Base-by-base conservation (phyloP, 2,113 vertebrate species). In the Marmota monax region DNA sequence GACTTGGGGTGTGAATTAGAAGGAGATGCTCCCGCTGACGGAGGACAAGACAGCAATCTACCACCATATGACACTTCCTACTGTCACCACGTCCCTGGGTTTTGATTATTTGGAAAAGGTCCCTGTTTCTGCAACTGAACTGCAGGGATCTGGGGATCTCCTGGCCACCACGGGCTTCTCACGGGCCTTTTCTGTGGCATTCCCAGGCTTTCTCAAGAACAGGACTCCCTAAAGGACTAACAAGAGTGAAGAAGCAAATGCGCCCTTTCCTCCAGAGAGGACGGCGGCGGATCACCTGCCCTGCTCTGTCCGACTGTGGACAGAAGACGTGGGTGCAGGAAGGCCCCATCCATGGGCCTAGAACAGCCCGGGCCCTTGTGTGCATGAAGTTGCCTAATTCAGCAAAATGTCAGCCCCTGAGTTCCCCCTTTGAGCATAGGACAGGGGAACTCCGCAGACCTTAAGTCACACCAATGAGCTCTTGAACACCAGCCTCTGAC, bases 391-490 rank as follows among this genome's bases (percentile, higher is more conserved):
- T 61, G 53, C 58, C 2, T 25, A 10, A 32, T 42, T 88, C 27
- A 51, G 13, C 4, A 42, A 4, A 2, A 7, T 23, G 5, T 42
- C 32, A 17, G 25, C 1, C 4, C 20, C 76, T n/a, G 39, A 11
- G 39, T 0, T 27, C n/a, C 29, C 48, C 0, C 25, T 39, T 45
- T 51, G 56, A 51, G 39, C 37, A 74, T 13, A 85, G 25, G 18
- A 73, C 0, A 0, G 34, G 10, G 5, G n/a, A 5, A 29, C 45
- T 32, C 51, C 45, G 32, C 5, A 85, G 56, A 37, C 84, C 20
- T 8, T 32, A 63, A 72, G 39, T 74, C 16, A 34, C 2, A 25
- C 20, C 4, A 8, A 29, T 34, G 51, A 12, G 27, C 7, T 42
- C 22, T n/a, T 9, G 0, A 65, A 80, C 25, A 73, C 6, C 0